These are phyloP conservation scores for Sicus ferrugineus DNA, from an alignment of 2,888 invertebrate genomes.

Conservation along the genomic window DNA sequence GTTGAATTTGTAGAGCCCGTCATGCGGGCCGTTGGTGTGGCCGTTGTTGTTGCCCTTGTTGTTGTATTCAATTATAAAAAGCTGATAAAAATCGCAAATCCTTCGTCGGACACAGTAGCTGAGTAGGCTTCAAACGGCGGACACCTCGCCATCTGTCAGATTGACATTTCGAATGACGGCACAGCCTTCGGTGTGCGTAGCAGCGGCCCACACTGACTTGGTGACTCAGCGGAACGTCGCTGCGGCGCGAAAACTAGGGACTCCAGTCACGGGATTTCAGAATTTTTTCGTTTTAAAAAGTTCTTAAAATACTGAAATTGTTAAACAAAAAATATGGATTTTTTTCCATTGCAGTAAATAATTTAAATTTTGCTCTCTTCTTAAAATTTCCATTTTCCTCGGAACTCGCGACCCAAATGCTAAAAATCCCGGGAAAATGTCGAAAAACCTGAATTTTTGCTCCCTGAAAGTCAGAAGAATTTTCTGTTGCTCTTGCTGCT, in stretches of 20 bases:
- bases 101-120: conserved; percentile 36
- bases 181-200: conserved; percentile 10
- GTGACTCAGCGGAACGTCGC: conserved; percentile 19
- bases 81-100: conserved; percentile 29
- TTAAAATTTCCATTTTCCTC: no score
- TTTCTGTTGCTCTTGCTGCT: no score
- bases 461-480: no score
- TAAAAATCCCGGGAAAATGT: no score
- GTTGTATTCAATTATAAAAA: conserved; percentile 26
- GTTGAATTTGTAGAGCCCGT: background rate
- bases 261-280: background rate
- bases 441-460: no score
- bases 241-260: background rate
- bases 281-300: no score
- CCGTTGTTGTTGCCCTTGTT: background rate
- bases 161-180: conserved; percentile 40
- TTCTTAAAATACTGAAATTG: no score
- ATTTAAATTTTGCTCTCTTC: no score
- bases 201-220: conserved; percentile 11
- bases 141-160: conserved; percentile 46
- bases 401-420: no score
- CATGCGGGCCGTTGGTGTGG: background rate
- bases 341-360: no score
- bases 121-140: conserved; percentile 42
- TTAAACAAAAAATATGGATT: no score